Conservation (phyloP, 2,888 invertebrate genomes). For the Pollenia griseotomentosa region DNA sequence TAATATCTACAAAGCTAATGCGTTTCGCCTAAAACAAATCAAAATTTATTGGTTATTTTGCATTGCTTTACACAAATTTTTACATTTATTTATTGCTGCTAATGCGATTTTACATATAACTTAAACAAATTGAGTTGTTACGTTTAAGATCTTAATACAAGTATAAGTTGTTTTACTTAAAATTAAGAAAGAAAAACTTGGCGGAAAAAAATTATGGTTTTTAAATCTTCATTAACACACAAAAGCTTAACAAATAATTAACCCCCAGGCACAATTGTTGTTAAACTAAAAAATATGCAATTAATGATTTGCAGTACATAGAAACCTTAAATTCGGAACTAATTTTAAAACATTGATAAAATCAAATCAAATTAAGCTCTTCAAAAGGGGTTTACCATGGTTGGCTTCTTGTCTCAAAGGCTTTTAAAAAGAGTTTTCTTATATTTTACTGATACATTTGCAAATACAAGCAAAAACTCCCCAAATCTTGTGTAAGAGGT, state of each 20-base stretch:
- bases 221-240: slow-evolving; percentile 68
- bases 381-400: too few species aligned
- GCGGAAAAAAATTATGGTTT: slow-evolving; percentile 28
- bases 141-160: slow-evolving; percentile 20
- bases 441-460: too few species aligned
- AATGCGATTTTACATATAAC: slow-evolving; percentile 45
- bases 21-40: slow-evolving; percentile 11
- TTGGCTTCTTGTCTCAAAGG: too few species aligned
- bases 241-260: slow-evolving; percentile 49
- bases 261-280: slow-evolving; percentile 23
- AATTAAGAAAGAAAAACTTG: slow-evolving; percentile 15
- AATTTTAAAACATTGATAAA: not conserved
- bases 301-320: slow-evolving; percentile 17
- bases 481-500: too few species aligned
- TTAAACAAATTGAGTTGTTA: slow-evolving; percentile 22
- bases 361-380: too few species aligned
- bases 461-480: too few species aligned
- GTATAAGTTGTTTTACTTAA: slow-evolving; percentile 3
- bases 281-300: slow-evolving; percentile 59
- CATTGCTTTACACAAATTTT: slow-evolving; percentile 16
- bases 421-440: too few species aligned
- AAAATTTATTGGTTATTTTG: slow-evolving; percentile 7
- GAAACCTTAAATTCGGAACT: not conserved
- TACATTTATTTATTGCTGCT: not conserved
- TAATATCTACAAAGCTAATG: not conserved